Base-by-base conservation (phyloP, 64 coral and sea anemone genomes). In the Trachythela sp. region DNA sequence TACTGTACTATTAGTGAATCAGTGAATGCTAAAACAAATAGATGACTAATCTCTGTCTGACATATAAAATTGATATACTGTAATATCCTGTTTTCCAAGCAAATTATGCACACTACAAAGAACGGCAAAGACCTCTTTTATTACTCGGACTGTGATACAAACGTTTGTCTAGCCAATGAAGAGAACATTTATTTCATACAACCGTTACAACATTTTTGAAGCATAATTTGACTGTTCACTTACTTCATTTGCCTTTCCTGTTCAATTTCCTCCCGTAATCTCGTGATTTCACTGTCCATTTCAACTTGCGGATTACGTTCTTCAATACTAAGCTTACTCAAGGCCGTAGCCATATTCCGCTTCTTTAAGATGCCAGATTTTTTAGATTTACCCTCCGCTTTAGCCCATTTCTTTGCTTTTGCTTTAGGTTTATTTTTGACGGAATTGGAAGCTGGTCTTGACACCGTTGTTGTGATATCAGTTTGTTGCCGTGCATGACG, bases 191-290 rank as follows among this genome's bases (percentile, higher is more conserved):
- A n/a, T n/a, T n/a, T n/a, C n/a, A n/a, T n/a, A n/a, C n/a, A n/a
- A n/a, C n/a, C n/a, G n/a, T n/a, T n/a, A n/a, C n/a, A n/a, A n/a
- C n/a, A n/a, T n/a, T 37, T 5, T 0, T 2, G 20, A 36, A 11
- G 8, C 15, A 80, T 34, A 77, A 35, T 10, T 37, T 39, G 26
- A 36, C 75, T 34, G 75, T 18, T 5, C 30, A 80, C 96, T 95
- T 30, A 99, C 96, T 99, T 99, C 96, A 99, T 99, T 64, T 99
- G 96, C 56, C 38, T 92, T 87, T 99, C 96, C 88, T 99, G 96
- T 83, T 99, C 93, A 32, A 99, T 94, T 84, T 99, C 96, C 8
- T 91, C 93, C 26, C 92, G 94, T 50, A 99, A 86, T n/a, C 93
- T 90, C 68, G 92, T 93, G 56, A 99, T 99, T 54, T 99, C 96